Percentiles rank a stretch among this genome's conserved stretches.
phyloP scores from a whole-genome alignment of 1,140 invertebrate genomes.

The Cotesia typhae region DNA sequence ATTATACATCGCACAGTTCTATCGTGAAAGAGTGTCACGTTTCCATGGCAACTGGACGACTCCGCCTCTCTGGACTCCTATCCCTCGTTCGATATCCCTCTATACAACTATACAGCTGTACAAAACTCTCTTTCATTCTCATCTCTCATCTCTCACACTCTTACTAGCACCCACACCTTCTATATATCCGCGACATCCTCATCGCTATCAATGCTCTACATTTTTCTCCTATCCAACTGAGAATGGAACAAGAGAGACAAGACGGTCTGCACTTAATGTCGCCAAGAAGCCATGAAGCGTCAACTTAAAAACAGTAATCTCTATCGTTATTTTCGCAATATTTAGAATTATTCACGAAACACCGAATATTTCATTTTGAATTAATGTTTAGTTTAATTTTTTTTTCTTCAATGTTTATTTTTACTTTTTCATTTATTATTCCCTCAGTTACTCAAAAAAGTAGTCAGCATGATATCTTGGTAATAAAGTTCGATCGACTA shows the following conservation, averaged over 20 bases:
- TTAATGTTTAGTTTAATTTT: neutral
- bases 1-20: neutral
- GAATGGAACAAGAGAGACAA: no score
- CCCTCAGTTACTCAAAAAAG: neutral
- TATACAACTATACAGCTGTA: neutral
- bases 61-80: slow-evolving; percentile 33
- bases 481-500: slow-evolving; percentile 34
- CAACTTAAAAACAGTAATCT: neutral
- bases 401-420: neutral
- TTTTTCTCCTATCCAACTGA: slow-evolving; percentile 9
- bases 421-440: neutral
- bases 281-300: neutral
- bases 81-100: slow-evolving; percentile 30
- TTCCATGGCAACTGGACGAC: slow-evolving; percentile 36
- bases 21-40: slow-evolving; percentile 37
- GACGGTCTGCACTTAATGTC: neutral
- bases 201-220: slow-evolving; percentile 30
- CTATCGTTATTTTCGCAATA: no score
- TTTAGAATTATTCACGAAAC: no score
- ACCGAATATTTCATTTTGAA: no score
- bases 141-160: neutral
- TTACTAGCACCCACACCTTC: neutral
- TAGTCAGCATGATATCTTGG: neutral
- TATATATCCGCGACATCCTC: slow-evolving; percentile 2
- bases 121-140: neutral